Conservation (phyloP, 2,797 vertebrate species). For the Gymnoscopelus microlampas region DNA sequence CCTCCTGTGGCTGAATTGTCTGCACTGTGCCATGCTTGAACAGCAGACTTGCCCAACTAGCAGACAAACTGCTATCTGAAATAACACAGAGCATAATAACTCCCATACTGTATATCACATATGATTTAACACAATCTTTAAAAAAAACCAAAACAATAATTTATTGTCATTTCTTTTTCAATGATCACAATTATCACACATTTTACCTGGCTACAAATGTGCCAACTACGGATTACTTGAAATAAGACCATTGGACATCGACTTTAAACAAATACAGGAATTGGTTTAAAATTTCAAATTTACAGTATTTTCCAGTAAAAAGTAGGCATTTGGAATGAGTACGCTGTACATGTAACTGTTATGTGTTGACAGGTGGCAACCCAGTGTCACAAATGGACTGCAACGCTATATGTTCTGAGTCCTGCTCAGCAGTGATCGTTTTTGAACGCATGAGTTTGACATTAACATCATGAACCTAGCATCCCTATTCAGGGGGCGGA, state of each 20-base stretch:
- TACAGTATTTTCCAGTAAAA: constrained; percentile 83
- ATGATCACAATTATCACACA: constrained; percentile 92
- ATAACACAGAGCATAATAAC: no score
- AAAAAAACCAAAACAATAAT: constrained; percentile 85
- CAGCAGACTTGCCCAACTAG: no score
- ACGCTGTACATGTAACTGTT: constrained; percentile 71
- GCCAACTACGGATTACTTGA: constrained; percentile 88
- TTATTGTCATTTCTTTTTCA: constrained; percentile 88
- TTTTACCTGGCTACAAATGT: constrained; percentile 90
- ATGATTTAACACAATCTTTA: no score
- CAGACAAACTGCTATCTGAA: no score
- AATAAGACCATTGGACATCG: constrained; percentile 88
- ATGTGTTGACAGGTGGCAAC: constrained; percentile 62
- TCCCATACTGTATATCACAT: no score
- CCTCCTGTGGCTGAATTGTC: no score
- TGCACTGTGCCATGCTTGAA: no score
- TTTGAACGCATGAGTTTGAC: constrained; percentile 50
- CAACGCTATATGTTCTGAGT: constrained; percentile 70
- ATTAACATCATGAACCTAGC: background rate
- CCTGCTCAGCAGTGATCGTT: constrained; percentile 74
- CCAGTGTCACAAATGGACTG: constrained; percentile 25
- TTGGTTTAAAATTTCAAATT: constrained; percentile 84
- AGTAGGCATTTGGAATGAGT: constrained; percentile 73
- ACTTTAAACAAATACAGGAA: constrained; percentile 90
- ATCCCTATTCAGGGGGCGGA: no score